These are phyloP conservation scores for Reticulitermes lucifugus DNA, from an alignment of 2,888 invertebrate species.

Conservation along the genomic window DNA sequence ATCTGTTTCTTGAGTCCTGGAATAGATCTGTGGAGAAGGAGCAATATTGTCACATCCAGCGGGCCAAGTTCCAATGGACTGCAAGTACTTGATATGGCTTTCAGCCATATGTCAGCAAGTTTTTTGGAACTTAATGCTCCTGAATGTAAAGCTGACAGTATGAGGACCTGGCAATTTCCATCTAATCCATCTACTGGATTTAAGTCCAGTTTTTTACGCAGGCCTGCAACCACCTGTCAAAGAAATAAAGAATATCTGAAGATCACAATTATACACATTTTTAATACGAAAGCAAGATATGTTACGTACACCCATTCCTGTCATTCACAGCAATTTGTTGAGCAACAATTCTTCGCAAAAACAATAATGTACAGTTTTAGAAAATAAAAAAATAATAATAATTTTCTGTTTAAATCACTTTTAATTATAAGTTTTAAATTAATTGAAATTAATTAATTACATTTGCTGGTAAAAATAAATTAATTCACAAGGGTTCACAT, in stretches of 20 bases:
- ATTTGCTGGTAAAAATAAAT: too few species aligned
- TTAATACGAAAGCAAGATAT: too few species aligned
- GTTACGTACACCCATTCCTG: too few species aligned
- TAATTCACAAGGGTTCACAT: too few species aligned
- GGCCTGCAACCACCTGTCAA: conserved; percentile 63
- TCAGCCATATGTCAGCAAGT: conserved; percentile 70
- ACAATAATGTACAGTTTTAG: too few species aligned
- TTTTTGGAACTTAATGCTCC: conserved; percentile 69
- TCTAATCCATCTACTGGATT: conserved; percentile 63
- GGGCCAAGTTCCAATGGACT: conserved; percentile 68
- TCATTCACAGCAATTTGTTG: too few species aligned
- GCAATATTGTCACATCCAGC: conserved; percentile 75
- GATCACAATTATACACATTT: too few species aligned
- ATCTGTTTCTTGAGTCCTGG: conserved; percentile 72
- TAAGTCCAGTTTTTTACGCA: conserved; percentile 68
- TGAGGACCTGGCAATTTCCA: conserved; percentile 68
- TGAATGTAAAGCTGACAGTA: conserved; percentile 69
- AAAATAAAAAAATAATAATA: too few species aligned
- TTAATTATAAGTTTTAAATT: too few species aligned
- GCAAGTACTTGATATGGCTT: conserved; percentile 65
- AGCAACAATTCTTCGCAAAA: too few species aligned
- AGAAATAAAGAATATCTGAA: not conserved
- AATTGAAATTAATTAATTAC: too few species aligned
- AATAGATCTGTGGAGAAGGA: conserved; percentile 73
- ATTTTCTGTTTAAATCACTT: too few species aligned